Base-by-base conservation (phyloP, 2,113 vertebrate species). In the Gasterosteus aculeatus region DNA sequence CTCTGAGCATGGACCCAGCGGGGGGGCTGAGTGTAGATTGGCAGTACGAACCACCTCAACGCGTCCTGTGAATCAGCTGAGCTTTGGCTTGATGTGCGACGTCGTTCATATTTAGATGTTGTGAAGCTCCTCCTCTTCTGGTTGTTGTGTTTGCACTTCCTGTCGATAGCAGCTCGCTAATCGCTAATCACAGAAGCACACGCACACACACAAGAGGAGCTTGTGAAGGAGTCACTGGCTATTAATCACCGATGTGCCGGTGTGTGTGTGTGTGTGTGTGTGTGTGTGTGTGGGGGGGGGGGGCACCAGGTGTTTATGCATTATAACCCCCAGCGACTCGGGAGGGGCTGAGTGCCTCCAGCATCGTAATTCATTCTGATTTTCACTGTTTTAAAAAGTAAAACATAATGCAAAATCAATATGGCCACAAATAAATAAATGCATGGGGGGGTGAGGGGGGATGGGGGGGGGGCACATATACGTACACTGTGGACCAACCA, bases 31-130 rank as follows among this genome's bases (percentile, higher is more conserved):
- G 22, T 26, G 22, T 26, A 26, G 22, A 26, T 26, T 26, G 22
- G 22, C 22, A 26, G 22, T 1, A 26, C 22, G 22, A 26, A 26
- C 22, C 22, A 26, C 22, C 22, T 26, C 22, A 26, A 26, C 22
- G 22, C 22, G 22, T 26, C 22, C 22, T 26, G 22, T 26, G 22
- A 26, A 26, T 26, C 22, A 26, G 22, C 22, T 26, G 22, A 26
- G 22, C 22, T 26, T 26, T 26, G 22, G 22, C 22, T 26, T 26
- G 22, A 26, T 26, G 19, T 72, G 8, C 49, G 73, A 77, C 79
- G 77, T 89, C 77, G 88, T 90, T 91, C 90, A 89, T 87, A 92
- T 89, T 89, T 91, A 88, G 87, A 91, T 87, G 81, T 86, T 90
- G 77, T 89, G 81, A 75, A 81, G 77, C 77, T 81, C 68, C 75